phyloP scores from a whole-genome alignment of 2,113 vertebrate species.

The Tiliqua scincoides region DNA sequence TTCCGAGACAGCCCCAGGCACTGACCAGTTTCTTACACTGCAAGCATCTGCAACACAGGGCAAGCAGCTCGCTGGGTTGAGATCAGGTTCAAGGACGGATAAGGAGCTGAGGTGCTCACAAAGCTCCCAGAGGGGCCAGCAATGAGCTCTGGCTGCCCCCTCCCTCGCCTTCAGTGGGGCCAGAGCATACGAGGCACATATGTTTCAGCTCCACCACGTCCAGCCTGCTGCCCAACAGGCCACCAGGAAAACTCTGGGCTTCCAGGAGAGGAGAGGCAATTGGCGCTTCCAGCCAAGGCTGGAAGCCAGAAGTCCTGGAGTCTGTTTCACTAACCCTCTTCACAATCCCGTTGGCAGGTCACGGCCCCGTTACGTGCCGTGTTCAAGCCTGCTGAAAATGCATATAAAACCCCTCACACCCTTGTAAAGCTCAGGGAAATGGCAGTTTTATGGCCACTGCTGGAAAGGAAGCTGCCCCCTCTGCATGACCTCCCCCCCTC shows the following conservation, averaged over 20 bases:
- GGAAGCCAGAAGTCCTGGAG: not conserved
- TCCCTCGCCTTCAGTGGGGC: not conserved
- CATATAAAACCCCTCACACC: not conserved
- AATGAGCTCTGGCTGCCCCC: not conserved
- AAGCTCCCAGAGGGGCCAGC: not conserved
- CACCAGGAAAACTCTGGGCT: not conserved
- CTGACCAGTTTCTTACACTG: too few species aligned
- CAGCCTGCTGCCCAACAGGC: not conserved
- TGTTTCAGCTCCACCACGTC: not conserved
- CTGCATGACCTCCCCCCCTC: not conserved
- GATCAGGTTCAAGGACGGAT: not conserved
- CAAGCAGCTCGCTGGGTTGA: not conserved
- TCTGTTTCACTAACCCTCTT: not conserved
- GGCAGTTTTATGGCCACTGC: not conserved
- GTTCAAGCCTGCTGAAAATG: not conserved
- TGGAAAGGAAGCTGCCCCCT: not conserved
- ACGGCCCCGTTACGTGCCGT: not conserved
- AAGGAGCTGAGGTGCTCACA: not conserved
- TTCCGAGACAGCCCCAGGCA: too few species aligned
- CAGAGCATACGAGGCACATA: not conserved
- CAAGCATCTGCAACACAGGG: not conserved
- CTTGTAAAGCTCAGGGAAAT: constrained; percentile 3
- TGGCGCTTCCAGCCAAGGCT: not conserved
- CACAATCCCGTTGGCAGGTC: not conserved
- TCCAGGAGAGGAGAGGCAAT: not conserved